These are phyloP conservation scores for Myotis daubentonii DNA, from an alignment of 2,797 vertebrate species.

Conservation along the genomic window DNA sequence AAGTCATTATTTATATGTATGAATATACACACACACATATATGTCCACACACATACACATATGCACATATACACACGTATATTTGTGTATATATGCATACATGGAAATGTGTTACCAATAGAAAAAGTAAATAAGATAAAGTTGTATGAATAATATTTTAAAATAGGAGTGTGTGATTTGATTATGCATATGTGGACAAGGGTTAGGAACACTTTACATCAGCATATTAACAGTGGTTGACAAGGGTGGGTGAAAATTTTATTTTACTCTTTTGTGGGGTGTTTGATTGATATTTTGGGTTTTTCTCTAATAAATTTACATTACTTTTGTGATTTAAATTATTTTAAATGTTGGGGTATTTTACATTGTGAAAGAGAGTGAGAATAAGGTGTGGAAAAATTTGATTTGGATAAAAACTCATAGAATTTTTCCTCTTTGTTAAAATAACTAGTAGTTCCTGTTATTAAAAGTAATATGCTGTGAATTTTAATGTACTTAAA, in stretches of 20 bases:
- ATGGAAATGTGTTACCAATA: background rate
- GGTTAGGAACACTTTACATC: background rate
- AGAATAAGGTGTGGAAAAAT: slow-evolving; percentile 27
- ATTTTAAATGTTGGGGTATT: background rate
- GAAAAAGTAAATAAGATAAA: background rate
- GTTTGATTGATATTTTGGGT: slow-evolving; percentile 8
- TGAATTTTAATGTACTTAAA: slow-evolving; percentile 29
- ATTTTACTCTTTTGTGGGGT: background rate
- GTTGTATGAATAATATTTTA: background rate
- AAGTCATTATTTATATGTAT: background rate
- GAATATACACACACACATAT: background rate
- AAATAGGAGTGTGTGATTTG: background rate
- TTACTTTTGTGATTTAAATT: slow-evolving; percentile 36
- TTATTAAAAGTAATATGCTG: slow-evolving; percentile 3
- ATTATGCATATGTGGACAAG: background rate
- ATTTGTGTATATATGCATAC: background rate
- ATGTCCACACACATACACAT: no score
- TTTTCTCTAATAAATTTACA: background rate
- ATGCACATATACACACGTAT: no score
- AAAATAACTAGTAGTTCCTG: slow-evolving; percentile 15
- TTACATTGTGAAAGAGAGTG: background rate
- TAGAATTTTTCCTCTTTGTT: background rate
- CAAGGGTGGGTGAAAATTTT: background rate
- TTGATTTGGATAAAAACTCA: slow-evolving; percentile 32
- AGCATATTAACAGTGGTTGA: background rate